A percentile compares a stretch with the other conserved stretches of the same genome.
Evolutionary conservation across 2,888 invertebrate genomes (phyloP).

Genomic region (Isoperla grammatica): DNA sequence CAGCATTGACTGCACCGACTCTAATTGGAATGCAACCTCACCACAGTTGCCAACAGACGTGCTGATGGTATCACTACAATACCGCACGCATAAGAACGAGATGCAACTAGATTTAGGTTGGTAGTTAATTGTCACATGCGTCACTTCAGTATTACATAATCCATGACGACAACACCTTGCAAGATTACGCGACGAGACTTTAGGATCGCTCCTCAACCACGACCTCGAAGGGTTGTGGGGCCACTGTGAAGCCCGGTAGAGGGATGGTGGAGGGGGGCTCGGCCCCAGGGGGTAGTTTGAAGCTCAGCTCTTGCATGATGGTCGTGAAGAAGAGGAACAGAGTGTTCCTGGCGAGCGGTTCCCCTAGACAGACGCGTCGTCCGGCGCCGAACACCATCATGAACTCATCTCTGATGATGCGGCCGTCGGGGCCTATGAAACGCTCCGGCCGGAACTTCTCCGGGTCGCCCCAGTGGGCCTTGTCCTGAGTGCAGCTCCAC

Average conservation of each 20-base stretch:
- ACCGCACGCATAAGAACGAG: no score
- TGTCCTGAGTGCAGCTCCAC: conserved; percentile 29
- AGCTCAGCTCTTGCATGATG: conserved; percentile 31
- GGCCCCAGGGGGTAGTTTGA: conserved; percentile 26
- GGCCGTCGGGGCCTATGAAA: conserved; percentile 29
- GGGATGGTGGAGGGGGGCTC: conserved; percentile 24
- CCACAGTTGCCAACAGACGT: no score
- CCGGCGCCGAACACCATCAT: conserved; percentile 32
- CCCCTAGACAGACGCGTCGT: conserved; percentile 32
- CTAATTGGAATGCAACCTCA: no score
- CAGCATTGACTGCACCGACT: no score
- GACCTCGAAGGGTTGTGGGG: conserved; percentile 28
- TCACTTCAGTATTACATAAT: no score
- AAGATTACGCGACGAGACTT: no score
- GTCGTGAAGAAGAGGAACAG: conserved; percentile 31
- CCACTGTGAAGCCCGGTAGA: conserved; percentile 27
- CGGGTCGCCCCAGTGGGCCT: conserved; percentile 32
- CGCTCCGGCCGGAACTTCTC: conserved; percentile 33
- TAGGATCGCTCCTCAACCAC: not conserved
- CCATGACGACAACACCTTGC: no score
- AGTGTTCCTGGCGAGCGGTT: conserved; percentile 29
- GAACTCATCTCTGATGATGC: conserved; percentile 27
- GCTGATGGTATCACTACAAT: no score
- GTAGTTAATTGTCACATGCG: no score
- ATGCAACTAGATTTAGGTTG: no score